Conservation (phyloP, 2,113 vertebrate species). For the Solenodon paradoxus region DNA sequence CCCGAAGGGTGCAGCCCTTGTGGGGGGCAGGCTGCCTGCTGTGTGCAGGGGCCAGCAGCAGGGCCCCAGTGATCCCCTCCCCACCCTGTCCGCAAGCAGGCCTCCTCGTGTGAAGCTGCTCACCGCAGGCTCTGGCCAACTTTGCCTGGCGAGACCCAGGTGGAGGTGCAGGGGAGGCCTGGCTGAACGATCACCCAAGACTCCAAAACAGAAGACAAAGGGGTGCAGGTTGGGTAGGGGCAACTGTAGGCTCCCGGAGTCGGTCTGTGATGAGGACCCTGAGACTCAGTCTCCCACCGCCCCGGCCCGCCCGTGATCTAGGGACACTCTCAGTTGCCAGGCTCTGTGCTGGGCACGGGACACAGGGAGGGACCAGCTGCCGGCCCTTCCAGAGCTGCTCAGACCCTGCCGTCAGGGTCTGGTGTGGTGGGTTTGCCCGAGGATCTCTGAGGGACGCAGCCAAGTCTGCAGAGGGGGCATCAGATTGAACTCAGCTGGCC, state of each 20-base stretch:
- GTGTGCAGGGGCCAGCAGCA: not conserved
- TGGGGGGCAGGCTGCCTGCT: accelerated
- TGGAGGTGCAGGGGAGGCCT: not conserved
- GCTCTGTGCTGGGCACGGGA: not conserved
- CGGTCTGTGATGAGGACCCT: not conserved
- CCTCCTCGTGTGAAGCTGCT: not conserved
- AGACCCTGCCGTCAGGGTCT: not conserved
- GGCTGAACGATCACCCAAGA: too few relatives aligned
- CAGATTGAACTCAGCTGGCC: too few relatives aligned
- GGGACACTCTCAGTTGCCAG: not conserved
- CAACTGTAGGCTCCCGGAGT: not conserved
- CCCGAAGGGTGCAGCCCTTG: accelerated
- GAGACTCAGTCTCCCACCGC: not conserved
- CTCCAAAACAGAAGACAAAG: not conserved
- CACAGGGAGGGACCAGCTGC: accelerated
- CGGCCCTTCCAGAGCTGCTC: not conserved
- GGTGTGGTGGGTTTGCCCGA: not conserved
- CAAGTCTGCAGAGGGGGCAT: too few relatives aligned
- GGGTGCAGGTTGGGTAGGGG: not conserved
- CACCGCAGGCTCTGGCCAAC: not conserved
- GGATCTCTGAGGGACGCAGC: not conserved
- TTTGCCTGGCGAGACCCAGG: not conserved
- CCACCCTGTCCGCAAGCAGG: not conserved
- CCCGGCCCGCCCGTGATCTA: not conserved
- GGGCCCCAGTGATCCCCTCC: not conserved